Percentiles rank a stretch among this genome's conserved stretches.
These are phyloP conservation scores for Gymnopithys bicolor DNA, from an alignment of 2,797 vertebrate genomes.

Conservation along the genomic window DNA sequence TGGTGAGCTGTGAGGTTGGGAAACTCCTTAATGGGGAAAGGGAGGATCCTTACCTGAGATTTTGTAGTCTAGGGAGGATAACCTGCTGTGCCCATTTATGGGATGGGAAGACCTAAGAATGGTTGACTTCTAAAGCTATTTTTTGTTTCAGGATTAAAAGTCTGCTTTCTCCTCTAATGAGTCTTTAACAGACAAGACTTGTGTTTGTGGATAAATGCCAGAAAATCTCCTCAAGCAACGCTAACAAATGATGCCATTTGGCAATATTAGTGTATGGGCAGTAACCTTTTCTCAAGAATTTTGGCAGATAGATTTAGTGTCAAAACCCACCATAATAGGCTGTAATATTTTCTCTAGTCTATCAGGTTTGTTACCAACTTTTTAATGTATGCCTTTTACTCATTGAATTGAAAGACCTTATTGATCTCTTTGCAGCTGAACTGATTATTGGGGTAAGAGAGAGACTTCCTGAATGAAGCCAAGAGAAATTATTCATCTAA, in stretches of 20 bases:
- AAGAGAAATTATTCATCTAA: conserved; percentile 58
- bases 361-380: conserved; percentile 38
- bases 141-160: conserved; percentile 6
- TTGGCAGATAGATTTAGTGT: conserved; percentile 56
- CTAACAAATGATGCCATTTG: conserved; percentile 50
- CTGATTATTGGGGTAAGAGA: conserved; percentile 57
- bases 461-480: conserved; percentile 30
- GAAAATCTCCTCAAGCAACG: neutral
- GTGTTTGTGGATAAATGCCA: conserved; percentile 26
- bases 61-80: neutral
- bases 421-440: conserved; percentile 50
- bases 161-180: neutral
- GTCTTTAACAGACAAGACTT: conserved; percentile 37
- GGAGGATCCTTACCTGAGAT: neutral
- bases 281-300: conserved; percentile 58
- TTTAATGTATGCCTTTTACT: conserved; percentile 50
- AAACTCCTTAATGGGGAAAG: neutral
- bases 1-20: neutral
- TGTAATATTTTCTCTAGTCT: conserved; percentile 23
- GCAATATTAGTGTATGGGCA: conserved; percentile 33
- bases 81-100: neutral
- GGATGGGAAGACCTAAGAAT: neutral
- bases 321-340: neutral
- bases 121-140: neutral
- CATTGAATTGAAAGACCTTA: conserved; percentile 55